phyloP scores from a whole-genome alignment of 1,140 invertebrate species.

The Sycophila sp. region DNA sequence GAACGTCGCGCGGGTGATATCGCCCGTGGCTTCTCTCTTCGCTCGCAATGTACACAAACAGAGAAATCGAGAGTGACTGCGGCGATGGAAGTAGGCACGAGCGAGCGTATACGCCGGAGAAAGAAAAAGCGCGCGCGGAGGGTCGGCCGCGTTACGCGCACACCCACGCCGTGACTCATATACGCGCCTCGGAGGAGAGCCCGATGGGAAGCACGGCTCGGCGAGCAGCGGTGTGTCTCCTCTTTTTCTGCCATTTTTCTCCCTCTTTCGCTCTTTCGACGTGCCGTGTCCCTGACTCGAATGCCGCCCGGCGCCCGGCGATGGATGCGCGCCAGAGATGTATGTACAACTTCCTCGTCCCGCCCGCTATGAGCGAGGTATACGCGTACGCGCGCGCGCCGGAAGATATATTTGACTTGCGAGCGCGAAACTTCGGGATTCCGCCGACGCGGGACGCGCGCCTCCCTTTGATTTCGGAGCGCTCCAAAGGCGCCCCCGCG shows the following conservation, averaged over 20 bases:
- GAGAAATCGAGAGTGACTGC: conserved; percentile 27
- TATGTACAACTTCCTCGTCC: conserved; percentile 11
- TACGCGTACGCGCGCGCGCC: background rate
- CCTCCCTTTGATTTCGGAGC: no score
- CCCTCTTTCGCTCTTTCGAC: background rate
- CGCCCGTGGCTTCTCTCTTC: background rate
- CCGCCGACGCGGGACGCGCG: no score
- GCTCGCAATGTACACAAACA: background rate
- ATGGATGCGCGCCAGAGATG: conserved; percentile 32
- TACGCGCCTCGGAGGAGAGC: background rate
- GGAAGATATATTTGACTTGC: background rate
- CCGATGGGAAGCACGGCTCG: conserved; percentile 23
- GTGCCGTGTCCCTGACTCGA: background rate
- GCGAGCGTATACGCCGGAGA: background rate
- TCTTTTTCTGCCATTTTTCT: conserved; percentile 7
- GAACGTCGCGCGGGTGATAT: background rate
- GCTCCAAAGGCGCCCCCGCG: no score
- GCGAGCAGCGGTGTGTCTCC: background rate
- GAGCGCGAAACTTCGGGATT: no score
- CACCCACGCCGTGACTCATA: background rate
- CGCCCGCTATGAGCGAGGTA: background rate
- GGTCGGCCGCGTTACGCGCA: background rate
- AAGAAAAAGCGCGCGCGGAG: background rate
- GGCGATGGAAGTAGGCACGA: background rate
- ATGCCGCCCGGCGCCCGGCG: conserved; percentile 1